These are phyloP conservation scores for Nansenia antarctica DNA, from an alignment of 2,113 vertebrate genomes.

Conservation along the genomic window DNA sequence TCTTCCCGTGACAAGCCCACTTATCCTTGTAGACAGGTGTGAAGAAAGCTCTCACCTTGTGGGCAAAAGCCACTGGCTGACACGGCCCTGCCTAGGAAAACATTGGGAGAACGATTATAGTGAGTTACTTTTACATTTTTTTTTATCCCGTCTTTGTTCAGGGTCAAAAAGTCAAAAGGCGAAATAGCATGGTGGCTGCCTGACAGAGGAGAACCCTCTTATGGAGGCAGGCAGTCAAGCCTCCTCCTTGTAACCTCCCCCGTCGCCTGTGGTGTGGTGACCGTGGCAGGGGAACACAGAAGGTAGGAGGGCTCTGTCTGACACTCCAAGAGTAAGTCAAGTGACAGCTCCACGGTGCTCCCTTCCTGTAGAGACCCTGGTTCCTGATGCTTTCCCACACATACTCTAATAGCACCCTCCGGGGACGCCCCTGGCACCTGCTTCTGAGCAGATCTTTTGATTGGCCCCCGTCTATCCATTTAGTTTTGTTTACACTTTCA, in stretches of 20 bases:
- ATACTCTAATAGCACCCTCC: slow-evolving; percentile 42
- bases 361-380: too few species aligned
- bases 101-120: slow-evolving; percentile 24
- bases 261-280: slow-evolving; percentile 21
- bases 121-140: slow-evolving; percentile 54
- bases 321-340: slow-evolving; percentile 23
- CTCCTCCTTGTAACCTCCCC: slow-evolving; percentile 27
- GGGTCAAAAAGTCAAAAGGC: slow-evolving; percentile 52
- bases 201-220: neutral
- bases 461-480: slow-evolving; percentile 45
- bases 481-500: too few species aligned
- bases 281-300: slow-evolving; percentile 18
- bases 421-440: slow-evolving; percentile 52
- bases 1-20: slow-evolving; percentile 66
- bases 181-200: slow-evolving; percentile 38
- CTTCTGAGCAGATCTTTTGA: slow-evolving; percentile 62
- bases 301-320: slow-evolving; percentile 21
- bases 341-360: slow-evolving; percentile 29
- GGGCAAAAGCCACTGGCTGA: slow-evolving; percentile 65
- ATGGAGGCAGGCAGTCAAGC: slow-evolving; percentile 13
- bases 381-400: slow-evolving; percentile 28
- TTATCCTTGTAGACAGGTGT: slow-evolving; percentile 78
- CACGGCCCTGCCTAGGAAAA: slow-evolving; percentile 35
- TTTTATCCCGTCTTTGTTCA: slow-evolving; percentile 44
- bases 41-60: slow-evolving; percentile 69